phyloP scores from a whole-genome alignment of 2,888 invertebrate genomes.

The Drosophila gaucha region DNA sequence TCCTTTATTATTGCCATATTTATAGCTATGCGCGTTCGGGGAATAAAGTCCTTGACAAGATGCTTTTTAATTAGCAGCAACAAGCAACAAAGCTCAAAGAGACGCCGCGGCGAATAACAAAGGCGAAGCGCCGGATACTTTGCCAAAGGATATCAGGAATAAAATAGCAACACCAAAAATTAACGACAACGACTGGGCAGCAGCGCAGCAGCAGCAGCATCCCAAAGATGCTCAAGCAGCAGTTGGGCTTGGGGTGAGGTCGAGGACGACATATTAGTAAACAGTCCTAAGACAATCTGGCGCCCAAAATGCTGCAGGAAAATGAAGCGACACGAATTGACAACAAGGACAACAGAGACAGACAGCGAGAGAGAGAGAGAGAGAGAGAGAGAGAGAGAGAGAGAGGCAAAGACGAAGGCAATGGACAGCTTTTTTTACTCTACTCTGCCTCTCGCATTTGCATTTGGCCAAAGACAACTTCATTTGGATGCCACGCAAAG shows the following conservation, averaged over 20 bases:
- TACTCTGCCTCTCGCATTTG: slow-evolving; percentile 24
- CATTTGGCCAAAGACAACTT: slow-evolving; percentile 43
- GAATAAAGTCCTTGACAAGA: slow-evolving; percentile 34
- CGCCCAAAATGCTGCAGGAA: slow-evolving; percentile 63
- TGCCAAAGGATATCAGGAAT: slow-evolving; percentile 35
- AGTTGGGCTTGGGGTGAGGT: slow-evolving; percentile 14
- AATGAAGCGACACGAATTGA: slow-evolving; percentile 59
- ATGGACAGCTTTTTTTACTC: slow-evolving; percentile 8
- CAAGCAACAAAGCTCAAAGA: slow-evolving; percentile 41
- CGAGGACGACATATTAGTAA: slow-evolving; percentile 40
- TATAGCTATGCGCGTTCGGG: slow-evolving; percentile 23
- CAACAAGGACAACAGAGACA: slow-evolving; percentile 24
- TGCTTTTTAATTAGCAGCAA: slow-evolving; percentile 73
- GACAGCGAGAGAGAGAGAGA: background rate
- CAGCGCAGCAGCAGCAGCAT: background rate
- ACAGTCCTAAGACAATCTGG: slow-evolving; percentile 41
- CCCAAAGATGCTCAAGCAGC: slow-evolving; percentile 5
- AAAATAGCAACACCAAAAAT: slow-evolving; percentile 38
- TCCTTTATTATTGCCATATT: slow-evolving; percentile 34
- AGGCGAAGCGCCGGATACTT: slow-evolving; percentile 40
- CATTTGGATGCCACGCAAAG: slow-evolving; percentile 15
- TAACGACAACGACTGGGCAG: slow-evolving; percentile 31
- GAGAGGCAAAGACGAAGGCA: background rate
- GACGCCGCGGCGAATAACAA: slow-evolving; percentile 36
- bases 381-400: background rate